Percentiles rank a stretch among this genome's conserved stretches.
Conservation (phyloP, 2,113 vertebrate genomes). For the Narcine bancroftii region DNA sequence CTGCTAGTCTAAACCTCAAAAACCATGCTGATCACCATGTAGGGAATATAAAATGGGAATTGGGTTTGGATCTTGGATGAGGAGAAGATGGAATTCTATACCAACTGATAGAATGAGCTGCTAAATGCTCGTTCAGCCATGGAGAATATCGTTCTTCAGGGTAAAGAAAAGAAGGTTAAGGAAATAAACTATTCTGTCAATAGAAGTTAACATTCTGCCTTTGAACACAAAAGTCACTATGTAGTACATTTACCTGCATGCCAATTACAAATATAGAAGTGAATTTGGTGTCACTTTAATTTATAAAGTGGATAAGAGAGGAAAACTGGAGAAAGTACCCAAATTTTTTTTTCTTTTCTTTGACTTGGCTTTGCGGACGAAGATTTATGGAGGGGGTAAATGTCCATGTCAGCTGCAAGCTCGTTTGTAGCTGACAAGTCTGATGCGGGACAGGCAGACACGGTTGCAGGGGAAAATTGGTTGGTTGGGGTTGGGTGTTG, state of each 20-base stretch:
- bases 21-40: too few relatives aligned
- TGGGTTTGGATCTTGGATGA: background rate
- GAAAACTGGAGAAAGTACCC: background rate
- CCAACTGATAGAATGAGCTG: background rate
- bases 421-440: too few relatives aligned
- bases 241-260: background rate
- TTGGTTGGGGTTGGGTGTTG: too few relatives aligned
- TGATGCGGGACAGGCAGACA: too few relatives aligned
- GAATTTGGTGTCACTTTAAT: background rate
- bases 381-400: too few relatives aligned
- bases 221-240: background rate
- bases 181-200: background rate
- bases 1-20: too few relatives aligned
- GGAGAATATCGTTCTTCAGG: background rate
- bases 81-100: background rate
- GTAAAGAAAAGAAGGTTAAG: background rate
- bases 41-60: background rate
- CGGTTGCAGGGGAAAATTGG: too few relatives aligned
- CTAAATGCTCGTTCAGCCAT: background rate
- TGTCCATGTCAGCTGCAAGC: too few relatives aligned
- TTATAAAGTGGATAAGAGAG: background rate
- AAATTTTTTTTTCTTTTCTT: too few relatives aligned
- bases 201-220: background rate
- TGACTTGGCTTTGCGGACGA: too few relatives aligned
- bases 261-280: background rate